These are phyloP conservation scores for Apeltes quadracus DNA, from an alignment of 2,113 vertebrate genomes.

Conservation along the genomic window DNA sequence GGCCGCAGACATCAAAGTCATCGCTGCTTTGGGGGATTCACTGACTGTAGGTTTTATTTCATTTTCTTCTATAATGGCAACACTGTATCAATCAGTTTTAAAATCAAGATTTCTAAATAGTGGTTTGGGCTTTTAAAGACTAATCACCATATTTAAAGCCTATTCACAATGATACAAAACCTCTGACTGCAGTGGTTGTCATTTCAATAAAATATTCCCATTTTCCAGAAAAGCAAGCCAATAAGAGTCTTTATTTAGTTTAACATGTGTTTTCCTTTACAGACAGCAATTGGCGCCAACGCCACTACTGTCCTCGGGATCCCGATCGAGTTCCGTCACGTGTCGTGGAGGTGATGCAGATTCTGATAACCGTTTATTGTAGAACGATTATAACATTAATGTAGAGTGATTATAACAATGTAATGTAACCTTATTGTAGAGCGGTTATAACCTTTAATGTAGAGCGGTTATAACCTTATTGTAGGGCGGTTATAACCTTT, in stretches of 20 bases:
- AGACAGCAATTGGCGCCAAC: conserved; percentile 83
- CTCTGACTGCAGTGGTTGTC: background rate
- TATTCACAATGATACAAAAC: background rate
- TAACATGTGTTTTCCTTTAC: conserved; percentile 15
- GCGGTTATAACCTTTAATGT: too few species aligned
- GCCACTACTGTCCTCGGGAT: conserved; percentile 81
- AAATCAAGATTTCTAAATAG: background rate
- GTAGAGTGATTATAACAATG: too few species aligned
- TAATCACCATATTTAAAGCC: background rate
- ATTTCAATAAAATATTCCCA: background rate
- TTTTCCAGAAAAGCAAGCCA: background rate
- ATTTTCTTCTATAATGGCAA: background rate
- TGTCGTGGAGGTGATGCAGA: conserved; percentile 81
- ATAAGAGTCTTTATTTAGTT: background rate
- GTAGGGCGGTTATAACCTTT: too few species aligned
- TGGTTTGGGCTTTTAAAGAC: background rate
- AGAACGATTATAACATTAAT: too few species aligned
- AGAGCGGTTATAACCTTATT: too few species aligned
- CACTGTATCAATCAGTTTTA: background rate
- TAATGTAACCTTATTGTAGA: too few species aligned
- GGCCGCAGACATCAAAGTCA: conserved; percentile 88
- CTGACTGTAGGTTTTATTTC: conserved; percentile 84
- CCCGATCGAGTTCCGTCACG: conserved; percentile 80
- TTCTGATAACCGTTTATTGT: too few species aligned
- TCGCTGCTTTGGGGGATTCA: conserved; percentile 92